Evolutionary conservation across 1,140 invertebrate genomes (phyloP), one percentile per base, ranked within the genome.

Genomic region (Protaetia brevitarsis): DNA sequence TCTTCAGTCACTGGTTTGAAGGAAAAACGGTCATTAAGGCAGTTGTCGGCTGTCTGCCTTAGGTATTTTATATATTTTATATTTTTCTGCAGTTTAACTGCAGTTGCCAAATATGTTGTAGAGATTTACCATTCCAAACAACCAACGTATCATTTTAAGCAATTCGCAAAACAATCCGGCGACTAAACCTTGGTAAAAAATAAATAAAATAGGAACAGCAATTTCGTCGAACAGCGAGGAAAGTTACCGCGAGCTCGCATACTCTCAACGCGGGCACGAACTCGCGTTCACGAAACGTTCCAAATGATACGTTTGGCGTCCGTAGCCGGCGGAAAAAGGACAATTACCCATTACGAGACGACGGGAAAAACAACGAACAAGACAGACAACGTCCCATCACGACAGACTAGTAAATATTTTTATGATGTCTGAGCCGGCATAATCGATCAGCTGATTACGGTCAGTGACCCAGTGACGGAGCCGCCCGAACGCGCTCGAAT

Each of bases 371-470:
- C 41, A 45, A 45, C 41, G 23, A 21, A 19, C 41, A 45, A 45
- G 41, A 45, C 41, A 45, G 41, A 45, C 41, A 45, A 45, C 41
- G 13, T 13, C 41, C 10, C 41, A 45, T 45, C 41, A 45, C 41
- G 41, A 45, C 41, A 45, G 41, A 45, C 41, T 45, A 8, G 41
- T 45, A 45, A 45, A 45, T 19, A 45, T 45, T 45, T 45, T 45
- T 45, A 45, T 45, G 41, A 45, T 45, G 41, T 45, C 41, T 45
- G 41, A 8, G 41, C n/a, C n/a, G 23, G 13, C 23, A 45, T 45
- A 45, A 45, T 45, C 41, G 41, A 45, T 45, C 41, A 45, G 41
- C 41, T 45, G 41, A 45, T 45, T 45, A 19, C 41, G 41, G 41
- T 45, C 41, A 45, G 10, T 45, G 41, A 45, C 41, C 41, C 23